These are phyloP conservation scores for Meriones psammophilus DNA, from an alignment of 2,797 vertebrate genomes.

Conservation along the genomic window DNA sequence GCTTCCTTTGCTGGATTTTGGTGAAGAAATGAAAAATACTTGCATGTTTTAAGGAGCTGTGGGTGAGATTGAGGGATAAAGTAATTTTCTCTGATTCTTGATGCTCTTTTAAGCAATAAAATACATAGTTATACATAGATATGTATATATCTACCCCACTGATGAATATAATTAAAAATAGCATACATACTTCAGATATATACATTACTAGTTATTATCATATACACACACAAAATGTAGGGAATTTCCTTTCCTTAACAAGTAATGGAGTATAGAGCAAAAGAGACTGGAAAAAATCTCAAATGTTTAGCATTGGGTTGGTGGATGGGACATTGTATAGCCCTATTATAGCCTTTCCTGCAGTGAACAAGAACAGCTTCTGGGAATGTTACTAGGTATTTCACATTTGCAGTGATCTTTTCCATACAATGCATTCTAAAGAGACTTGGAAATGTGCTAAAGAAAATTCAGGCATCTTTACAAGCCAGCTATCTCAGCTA, in stretches of 20 bases:
- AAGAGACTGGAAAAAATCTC: constrained; percentile 61
- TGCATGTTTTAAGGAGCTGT: constrained; percentile 19
- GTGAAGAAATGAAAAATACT: constrained; percentile 67
- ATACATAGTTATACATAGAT: not conserved
- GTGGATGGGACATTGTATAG: constrained; percentile 41
- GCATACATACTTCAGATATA: not conserved
- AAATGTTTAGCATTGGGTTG: constrained; percentile 39
- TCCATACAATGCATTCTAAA: not conserved
- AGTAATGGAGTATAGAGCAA: constrained; percentile 48
- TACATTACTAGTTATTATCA: no score
- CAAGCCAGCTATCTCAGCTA: constrained; percentile 13
- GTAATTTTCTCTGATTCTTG: constrained; percentile 50
- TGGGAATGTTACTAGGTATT: constrained; percentile 56
- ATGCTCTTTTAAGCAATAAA: constrained; percentile 15
- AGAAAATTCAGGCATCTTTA: constrained; percentile 13
- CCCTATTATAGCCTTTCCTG: constrained; percentile 53
- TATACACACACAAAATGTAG: not conserved
- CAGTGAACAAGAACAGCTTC: constrained; percentile 28
- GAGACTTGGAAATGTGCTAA: constrained; percentile 54
- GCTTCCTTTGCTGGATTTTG: constrained; percentile 57
- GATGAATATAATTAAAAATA: not conserved
- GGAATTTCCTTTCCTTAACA: constrained; percentile 35
- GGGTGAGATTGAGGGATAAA: not conserved
- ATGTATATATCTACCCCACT: not conserved
- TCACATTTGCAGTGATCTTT: constrained; percentile 54